Evolutionary conservation across 2,797 vertebrate species (phyloP).

Genomic region (Rallus crepitans): DNA sequence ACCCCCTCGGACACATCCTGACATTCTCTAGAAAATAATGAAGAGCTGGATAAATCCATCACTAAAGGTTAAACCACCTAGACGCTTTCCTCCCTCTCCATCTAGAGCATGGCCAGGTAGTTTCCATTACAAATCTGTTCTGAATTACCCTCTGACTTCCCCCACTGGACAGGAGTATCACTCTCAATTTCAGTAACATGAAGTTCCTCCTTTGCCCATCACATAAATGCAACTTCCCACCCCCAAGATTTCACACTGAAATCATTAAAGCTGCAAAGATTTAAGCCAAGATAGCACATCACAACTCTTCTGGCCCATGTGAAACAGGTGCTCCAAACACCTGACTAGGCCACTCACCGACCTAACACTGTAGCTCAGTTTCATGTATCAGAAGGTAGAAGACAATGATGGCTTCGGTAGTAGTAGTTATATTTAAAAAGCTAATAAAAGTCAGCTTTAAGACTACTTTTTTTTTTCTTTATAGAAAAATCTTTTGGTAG

Average conservation of each 20-base stretch:
- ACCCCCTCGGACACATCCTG: background rate
- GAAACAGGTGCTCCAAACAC: background rate
- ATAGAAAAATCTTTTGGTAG: background rate
- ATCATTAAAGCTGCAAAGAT: background rate
- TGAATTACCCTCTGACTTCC: background rate
- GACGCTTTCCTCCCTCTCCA: background rate
- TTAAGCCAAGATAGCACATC: background rate
- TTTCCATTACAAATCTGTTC: background rate
- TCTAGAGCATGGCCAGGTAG: background rate
- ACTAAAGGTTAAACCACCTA: background rate
- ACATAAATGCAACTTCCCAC: background rate
- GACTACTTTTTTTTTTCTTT: background rate
- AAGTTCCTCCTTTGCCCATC: background rate
- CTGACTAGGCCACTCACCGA: background rate
- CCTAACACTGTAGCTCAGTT: background rate
- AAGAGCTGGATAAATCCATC: background rate
- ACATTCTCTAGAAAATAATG: background rate
- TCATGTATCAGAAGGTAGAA: background rate
- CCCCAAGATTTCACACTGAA: background rate
- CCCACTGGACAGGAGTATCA: background rate
- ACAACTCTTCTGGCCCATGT: background rate
- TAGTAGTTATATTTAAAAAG: background rate
- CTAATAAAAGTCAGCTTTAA: background rate
- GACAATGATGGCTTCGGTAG: fast-evolving
- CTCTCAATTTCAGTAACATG: background rate